Percentiles rank a stretch among this genome's conserved stretches.
These are phyloP conservation scores for Recurvirostra avosetta DNA, from an alignment of 2,113 vertebrate species.

Conservation along the genomic window DNA sequence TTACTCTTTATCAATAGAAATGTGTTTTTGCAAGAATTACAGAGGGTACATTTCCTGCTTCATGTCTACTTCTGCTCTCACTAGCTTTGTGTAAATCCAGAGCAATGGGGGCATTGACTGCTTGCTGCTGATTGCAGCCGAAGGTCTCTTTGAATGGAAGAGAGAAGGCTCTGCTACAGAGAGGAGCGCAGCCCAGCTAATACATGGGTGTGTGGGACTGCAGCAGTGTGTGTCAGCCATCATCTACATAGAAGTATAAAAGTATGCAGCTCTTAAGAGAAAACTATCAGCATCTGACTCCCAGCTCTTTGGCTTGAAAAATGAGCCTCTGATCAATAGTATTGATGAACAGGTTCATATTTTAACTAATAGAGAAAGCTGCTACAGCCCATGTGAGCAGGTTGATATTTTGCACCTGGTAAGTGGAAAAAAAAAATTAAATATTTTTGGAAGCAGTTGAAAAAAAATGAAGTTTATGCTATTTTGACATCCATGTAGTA, in stretches of 20 bases:
- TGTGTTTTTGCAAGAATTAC: neutral
- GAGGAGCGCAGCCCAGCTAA: rapidly evolving
- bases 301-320: neutral
- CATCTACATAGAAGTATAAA: neutral
- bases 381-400: neutral
- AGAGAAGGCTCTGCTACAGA: neutral
- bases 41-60: neutral
- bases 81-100: neutral
- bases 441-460: neutral
- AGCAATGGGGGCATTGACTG: neutral
- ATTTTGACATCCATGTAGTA: neutral
- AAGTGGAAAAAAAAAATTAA: neutral
- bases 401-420: neutral
- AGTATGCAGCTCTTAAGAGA: neutral
- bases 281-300: neutral
- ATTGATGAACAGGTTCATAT: neutral
- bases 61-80: neutral
- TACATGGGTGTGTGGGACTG: neutral
- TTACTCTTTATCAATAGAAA: neutral
- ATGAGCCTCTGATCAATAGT: neutral
- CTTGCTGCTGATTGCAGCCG: neutral
- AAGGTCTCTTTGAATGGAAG: neutral
- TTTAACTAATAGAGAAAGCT: neutral
- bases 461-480: neutral
- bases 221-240: neutral